phyloP scores from a whole-genome alignment of 2,113 vertebrate species.

The Chitala chitala region DNA sequence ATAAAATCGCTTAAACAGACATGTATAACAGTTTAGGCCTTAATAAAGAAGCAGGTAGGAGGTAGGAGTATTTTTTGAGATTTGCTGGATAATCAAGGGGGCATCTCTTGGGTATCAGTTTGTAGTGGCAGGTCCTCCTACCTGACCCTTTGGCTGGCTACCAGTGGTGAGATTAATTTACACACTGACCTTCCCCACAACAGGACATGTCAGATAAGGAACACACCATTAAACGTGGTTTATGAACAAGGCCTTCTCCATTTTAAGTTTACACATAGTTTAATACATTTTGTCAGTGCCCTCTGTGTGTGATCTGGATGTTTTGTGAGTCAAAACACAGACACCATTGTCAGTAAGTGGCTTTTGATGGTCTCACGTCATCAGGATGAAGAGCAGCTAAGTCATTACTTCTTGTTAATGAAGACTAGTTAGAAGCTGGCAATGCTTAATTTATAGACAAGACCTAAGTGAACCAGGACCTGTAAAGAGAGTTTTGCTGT shows the following conservation, averaged over 20 bases:
- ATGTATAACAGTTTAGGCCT: background rate
- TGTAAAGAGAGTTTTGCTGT: too few relatives aligned
- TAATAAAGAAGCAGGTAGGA: background rate
- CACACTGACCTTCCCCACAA: background rate
- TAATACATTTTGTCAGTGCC: background rate
- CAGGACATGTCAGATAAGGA: conserved; percentile 1
- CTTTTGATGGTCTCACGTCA: too few relatives aligned
- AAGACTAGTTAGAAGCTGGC: too few relatives aligned
- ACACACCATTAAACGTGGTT: conserved; percentile 22
- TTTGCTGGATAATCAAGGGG: background rate
- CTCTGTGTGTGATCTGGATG: too few relatives aligned
- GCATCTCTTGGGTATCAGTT: background rate
- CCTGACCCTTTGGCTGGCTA: too few relatives aligned
- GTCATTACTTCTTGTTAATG: too few relatives aligned
- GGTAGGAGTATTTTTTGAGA: background rate
- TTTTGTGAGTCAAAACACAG: too few relatives aligned
- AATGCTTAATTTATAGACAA: too few relatives aligned
- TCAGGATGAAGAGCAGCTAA: too few relatives aligned
- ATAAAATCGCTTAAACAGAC: background rate
- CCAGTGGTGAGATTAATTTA: background rate
- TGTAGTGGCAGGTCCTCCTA: background rate
- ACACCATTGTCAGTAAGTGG: too few relatives aligned
- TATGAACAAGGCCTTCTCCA: background rate
- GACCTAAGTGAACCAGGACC: too few relatives aligned
- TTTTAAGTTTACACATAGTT: background rate